Base-by-base conservation (phyloP, 2,888 invertebrate genomes). In the Actias luna region DNA sequence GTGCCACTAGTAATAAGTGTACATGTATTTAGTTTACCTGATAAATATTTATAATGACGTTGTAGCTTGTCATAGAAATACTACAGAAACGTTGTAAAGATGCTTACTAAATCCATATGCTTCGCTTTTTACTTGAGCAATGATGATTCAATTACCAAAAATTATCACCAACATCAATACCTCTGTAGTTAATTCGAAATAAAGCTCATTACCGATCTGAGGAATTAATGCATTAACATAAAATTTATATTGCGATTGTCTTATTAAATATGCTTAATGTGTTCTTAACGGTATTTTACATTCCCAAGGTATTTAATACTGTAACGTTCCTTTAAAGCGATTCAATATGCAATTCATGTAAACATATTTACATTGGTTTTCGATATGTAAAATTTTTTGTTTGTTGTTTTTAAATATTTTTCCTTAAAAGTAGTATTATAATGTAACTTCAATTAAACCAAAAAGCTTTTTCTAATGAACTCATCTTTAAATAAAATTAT, bases 341-440 rank as follows among this genome's bases (percentile, higher is more conserved):
- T 64, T 66, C 50, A 60, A 36, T 64, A 59, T 61, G 55, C 29
- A 61, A 18, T 61, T 55, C 35, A 46, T 55, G 39, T 61, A 46
- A 55, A 61, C 18, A 55, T 2, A 36, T 61, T 61, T 55, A 61
- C 29, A 18, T 36, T 22, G 14, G 36, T 55, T 29, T 36, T 36
- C 35, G 29, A 55, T 55, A 55, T 27, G 29, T 59, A 62, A 62
- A 59, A 52, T 35, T 33, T 27, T 33, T 46, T 31, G 33, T 29
- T 25, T 58, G 58, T 59, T 14, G 46, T 62, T 36, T 36, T 36
- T 36, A 2, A 36, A n/a, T n/a, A n/a, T n/a, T n/a, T n/a, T n/a
- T n/a, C n/a, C n/a, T n/a, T n/a, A n/a, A n/a, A n/a, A n/a, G n/a
- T n/a, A n/a, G n/a, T n/a, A n/a, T n/a, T n/a, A n/a, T n/a, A n/a